Conservation (phyloP, 2,113 vertebrate genomes). For the Cheirogaleus medius region DNA sequence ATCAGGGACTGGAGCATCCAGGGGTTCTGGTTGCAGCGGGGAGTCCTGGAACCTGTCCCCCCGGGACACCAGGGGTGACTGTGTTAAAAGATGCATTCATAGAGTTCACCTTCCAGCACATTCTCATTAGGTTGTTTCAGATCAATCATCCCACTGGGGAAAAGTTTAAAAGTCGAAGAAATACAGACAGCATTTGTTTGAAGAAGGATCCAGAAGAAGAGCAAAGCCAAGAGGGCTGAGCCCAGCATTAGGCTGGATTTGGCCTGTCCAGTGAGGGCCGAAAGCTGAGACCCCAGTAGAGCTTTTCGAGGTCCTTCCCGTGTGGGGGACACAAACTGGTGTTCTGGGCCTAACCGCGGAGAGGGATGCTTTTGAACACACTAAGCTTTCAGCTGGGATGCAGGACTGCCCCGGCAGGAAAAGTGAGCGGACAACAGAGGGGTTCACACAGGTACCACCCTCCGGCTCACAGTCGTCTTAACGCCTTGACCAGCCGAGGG, state of each 20-base stretch:
- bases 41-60: not conserved
- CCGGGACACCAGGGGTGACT: not conserved
- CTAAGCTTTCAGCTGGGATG: not conserved
- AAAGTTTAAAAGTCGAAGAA: not conserved
- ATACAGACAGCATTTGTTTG: not conserved
- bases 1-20: not conserved
- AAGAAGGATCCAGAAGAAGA: not conserved
- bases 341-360: not conserved
- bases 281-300: not conserved
- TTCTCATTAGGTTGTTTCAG: not conserved
- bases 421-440: not conserved
- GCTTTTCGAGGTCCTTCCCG: not conserved
- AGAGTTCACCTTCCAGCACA: not conserved
- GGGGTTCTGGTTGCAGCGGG: not conserved
- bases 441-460: not conserved
- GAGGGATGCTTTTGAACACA: not conserved
- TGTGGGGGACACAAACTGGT: not conserved
- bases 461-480: not conserved
- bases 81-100: not conserved
- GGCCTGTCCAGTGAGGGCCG: not conserved
- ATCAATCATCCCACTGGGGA: not conserved
- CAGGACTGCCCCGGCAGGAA: not conserved
- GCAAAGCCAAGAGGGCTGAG: not conserved
- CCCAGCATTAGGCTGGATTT: not conserved
- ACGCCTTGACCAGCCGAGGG: accelerated